Base-by-base conservation (phyloP, 1,140 invertebrate species). In the Cydia fagiglandana region DNA sequence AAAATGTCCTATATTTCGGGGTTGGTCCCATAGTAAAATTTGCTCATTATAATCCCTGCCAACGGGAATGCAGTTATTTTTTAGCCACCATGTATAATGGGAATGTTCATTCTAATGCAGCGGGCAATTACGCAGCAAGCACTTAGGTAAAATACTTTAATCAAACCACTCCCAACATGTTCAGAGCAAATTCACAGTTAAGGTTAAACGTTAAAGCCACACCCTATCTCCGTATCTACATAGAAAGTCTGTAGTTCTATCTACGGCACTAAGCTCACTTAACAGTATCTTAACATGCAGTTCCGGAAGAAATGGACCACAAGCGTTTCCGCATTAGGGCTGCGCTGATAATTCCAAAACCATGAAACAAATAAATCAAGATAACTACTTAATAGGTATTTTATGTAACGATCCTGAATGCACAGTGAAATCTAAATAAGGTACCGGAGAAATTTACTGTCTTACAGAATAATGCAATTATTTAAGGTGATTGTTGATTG, bases 241-340 rank as follows among this genome's bases (percentile, higher is more conserved):
- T 70, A 70, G 66, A 70, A 70, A 70, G 66, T 70, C 34, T 38
- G 15, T 30, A 15, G 13, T 70, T 10, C 66, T 70, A 70, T 70
- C 66, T 70, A 38, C 38, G 38, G n/a, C n/a, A 70, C 34, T 38
- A 30, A 64, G 64, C 64, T 47, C 24, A 68, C 10, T 68, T 68
- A 28, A 68, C 66, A 70, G 30, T 70, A 70, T 70, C 66, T 70
- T 70, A 70, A 70, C 64, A 68, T 70, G 66, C 66, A 70, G 30
- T 70, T 70, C 30, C 66, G 66, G 66, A 70, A 70, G 66, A 38
- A 70, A 70, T 41, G 66, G 30, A n/a, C 30, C 66, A 38, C 34
- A 38, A 70, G 66, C 66, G 34, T 38, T 70, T 70, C 66, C 66
- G 66, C 34, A 45, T 70, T 38, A 70, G 66, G 66, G 34, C 66